Conservation (phyloP, 2,113 vertebrate genomes). For the Callionymus lyra region DNA sequence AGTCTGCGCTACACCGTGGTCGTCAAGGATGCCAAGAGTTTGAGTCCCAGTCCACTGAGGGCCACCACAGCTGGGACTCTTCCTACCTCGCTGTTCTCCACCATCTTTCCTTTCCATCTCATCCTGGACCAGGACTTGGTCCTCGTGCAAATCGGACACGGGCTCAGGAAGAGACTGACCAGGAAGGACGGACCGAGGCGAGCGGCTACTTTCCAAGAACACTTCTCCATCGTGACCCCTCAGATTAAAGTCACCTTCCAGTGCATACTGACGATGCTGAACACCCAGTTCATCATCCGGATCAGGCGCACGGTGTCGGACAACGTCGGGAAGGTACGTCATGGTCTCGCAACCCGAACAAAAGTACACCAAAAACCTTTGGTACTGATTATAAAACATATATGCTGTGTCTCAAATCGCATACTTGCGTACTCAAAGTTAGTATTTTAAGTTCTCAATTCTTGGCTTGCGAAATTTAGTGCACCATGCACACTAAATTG, state of each 20-base stretch:
- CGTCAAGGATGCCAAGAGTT: constrained; percentile 74
- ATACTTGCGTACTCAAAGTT: too few relatives aligned
- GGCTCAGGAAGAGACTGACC: constrained; percentile 79
- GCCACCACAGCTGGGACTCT: constrained; percentile 85
- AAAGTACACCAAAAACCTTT: background rate
- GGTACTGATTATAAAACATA: background rate
- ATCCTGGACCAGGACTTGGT: constrained; percentile 89
- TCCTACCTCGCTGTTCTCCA: constrained; percentile 83
- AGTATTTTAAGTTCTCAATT: too few relatives aligned
- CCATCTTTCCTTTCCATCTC: constrained; percentile 94
- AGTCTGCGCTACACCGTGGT: constrained; percentile 82
- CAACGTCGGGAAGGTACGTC: constrained; percentile 80
- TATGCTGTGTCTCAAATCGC: too few relatives aligned
- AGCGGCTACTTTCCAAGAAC: constrained; percentile 76
- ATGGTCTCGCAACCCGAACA: background rate
- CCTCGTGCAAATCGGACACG: constrained; percentile 86
- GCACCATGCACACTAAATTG: too few relatives aligned
- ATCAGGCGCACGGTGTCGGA: constrained; percentile 76
- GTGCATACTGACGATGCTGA: constrained; percentile 90
- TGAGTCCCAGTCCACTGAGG: constrained; percentile 80
- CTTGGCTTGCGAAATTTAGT: too few relatives aligned
- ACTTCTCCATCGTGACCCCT: constrained; percentile 83
- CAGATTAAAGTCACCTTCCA: constrained; percentile 86
- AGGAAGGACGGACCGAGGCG: constrained; percentile 78
- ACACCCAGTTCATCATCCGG: constrained; percentile 87